phyloP scores from a whole-genome alignment of 2,797 vertebrate genomes.

The Picus viridis region DNA sequence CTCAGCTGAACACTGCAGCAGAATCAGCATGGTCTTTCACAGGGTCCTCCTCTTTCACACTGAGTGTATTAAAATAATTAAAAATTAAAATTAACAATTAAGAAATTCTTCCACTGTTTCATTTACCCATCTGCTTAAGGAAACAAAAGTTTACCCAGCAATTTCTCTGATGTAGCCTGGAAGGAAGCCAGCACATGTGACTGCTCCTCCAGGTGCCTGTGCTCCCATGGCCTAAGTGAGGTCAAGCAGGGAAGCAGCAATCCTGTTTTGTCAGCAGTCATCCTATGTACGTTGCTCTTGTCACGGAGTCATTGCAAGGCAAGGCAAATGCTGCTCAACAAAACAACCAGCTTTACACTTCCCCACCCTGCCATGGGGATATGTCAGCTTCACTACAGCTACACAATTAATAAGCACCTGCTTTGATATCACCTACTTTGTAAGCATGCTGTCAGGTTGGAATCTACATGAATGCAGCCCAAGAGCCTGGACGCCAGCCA shows the following conservation, averaged over 20 bases:
- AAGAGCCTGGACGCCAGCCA: background rate
- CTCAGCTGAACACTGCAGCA: background rate
- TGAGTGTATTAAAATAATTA: background rate
- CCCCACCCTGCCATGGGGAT: background rate
- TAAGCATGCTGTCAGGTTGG: background rate
- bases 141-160: background rate
- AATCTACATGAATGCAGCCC: background rate
- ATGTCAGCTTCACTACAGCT: background rate
- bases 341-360: background rate
- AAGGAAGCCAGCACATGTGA: background rate
- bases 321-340: background rate
- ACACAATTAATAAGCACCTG: background rate
- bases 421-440: background rate
- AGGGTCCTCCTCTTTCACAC: background rate
- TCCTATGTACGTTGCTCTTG: background rate
- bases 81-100: background rate
- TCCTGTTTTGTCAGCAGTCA: accelerated
- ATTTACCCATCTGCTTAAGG: background rate
- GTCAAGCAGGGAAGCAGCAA: background rate
- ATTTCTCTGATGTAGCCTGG: background rate
- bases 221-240: accelerated
- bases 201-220: background rate
- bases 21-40: background rate
- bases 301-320: background rate
- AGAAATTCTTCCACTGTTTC: background rate